phyloP scores from a whole-genome alignment of 2,113 vertebrate species.

The Uropsilus gracilis region DNA sequence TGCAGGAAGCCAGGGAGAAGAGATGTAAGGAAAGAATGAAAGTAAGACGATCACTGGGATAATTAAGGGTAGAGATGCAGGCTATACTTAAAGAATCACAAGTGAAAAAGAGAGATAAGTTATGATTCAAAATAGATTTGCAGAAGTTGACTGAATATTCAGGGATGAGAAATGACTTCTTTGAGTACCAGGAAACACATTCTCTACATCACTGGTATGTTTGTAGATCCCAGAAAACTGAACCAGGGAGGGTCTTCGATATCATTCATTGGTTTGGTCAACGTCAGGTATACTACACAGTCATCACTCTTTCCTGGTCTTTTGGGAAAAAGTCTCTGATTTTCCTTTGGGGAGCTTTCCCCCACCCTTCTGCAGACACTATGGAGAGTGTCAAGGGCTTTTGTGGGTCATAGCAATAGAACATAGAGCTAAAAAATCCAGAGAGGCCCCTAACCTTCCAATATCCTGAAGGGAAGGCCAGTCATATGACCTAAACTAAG shows the following conservation, averaged over 20 bases:
- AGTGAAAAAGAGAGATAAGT: background rate
- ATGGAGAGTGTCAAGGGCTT: too few relatives aligned
- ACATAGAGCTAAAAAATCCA: too few relatives aligned
- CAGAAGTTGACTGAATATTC: background rate
- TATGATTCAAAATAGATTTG: background rate
- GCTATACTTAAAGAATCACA: background rate
- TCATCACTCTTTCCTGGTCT: background rate
- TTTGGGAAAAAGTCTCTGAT: background rate
- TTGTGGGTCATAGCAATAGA: too few relatives aligned
- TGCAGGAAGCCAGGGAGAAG: background rate
- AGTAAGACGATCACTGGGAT: background rate
- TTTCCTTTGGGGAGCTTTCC: background rate
- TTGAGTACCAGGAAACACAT: background rate
- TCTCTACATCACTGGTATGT: background rate
- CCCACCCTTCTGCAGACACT: background rate
- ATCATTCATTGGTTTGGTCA: background rate
- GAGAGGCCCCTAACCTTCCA: background rate
- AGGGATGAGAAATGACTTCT: background rate
- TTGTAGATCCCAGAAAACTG: background rate
- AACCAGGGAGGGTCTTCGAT: background rate
- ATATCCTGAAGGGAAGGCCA: background rate
- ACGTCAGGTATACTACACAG: accelerated
- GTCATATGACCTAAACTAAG: background rate
- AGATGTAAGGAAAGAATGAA: background rate
- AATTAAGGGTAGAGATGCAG: background rate